phyloP scores from a whole-genome alignment of 1,140 invertebrate species.

The Glossosoma conforme region DNA sequence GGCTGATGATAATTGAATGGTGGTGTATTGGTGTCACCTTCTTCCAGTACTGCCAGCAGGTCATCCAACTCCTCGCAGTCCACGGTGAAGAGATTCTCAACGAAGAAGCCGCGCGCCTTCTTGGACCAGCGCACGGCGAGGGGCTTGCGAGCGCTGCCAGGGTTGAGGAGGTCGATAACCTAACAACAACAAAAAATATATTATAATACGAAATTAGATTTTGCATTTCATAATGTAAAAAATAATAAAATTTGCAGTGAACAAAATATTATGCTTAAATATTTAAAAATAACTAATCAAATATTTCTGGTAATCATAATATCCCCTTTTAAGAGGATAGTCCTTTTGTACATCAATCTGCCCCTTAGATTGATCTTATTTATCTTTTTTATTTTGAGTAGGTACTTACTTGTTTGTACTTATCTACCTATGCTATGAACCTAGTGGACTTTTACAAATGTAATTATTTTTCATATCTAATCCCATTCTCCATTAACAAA shows the following conservation, averaged over 20 bases:
- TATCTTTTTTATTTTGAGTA: too few species aligned
- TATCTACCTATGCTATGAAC: too few species aligned
- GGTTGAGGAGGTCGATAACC: constrained; percentile 93
- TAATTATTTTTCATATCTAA: too few species aligned
- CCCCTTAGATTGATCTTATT: too few species aligned
- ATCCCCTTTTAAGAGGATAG: too few species aligned
- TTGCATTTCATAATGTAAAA: too few species aligned
- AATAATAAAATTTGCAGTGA: background rate
- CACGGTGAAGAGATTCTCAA: constrained; percentile 92
- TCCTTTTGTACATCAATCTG: too few species aligned
- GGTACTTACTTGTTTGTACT: too few species aligned
- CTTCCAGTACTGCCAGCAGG: constrained; percentile 87
- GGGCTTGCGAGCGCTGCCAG: constrained; percentile 73
- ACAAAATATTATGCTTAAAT: background rate
- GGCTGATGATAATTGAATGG: too few species aligned
- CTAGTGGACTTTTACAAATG: too few species aligned
- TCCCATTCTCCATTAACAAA: too few species aligned
- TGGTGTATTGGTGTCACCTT: constrained; percentile 67
- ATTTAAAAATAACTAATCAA: background rate
- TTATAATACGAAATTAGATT: background rate
- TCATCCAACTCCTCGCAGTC: constrained; percentile 94
- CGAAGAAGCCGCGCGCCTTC: constrained; percentile 86
- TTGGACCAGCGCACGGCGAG: constrained; percentile 89
- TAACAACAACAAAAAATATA: constrained; percentile 39
- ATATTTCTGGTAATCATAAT: background rate